phyloP scores from a whole-genome alignment of 2,113 vertebrate genomes.

The Callopanchax toddi region DNA sequence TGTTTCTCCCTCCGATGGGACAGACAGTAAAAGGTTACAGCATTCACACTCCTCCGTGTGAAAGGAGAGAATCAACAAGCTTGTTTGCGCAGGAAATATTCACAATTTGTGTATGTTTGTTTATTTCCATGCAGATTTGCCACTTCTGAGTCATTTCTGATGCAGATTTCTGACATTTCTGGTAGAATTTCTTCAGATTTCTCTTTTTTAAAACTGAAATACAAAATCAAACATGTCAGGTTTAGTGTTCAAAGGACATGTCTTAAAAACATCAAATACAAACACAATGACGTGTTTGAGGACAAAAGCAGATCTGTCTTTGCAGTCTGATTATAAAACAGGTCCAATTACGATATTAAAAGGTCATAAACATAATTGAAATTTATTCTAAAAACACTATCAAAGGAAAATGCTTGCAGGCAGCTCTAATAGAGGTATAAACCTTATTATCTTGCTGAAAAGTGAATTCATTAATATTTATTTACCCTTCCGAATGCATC shows the following conservation, averaged over 20 bases:
- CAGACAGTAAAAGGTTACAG: constrained; percentile 47
- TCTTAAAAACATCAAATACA: too few relatives aligned
- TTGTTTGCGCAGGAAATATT: constrained; percentile 6
- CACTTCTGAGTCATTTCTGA: constrained; percentile 21
- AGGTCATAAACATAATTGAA: constrained; percentile 21
- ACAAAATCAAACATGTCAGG: too few relatives aligned
- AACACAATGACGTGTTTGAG: neutral
- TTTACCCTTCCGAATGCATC: neutral
- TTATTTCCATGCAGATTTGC: constrained; percentile 41
- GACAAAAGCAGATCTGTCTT: neutral
- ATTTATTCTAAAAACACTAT: neutral
- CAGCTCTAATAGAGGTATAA: neutral
- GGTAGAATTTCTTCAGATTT: too few relatives aligned
- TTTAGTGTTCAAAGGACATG: neutral
- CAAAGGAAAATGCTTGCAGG: neutral
- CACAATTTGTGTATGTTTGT: neutral
- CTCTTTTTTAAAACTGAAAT: too few relatives aligned
- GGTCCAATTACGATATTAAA: neutral
- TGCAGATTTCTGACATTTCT: constrained; percentile 5
- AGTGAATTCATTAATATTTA: neutral
- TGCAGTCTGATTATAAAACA: neutral
- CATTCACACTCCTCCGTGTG: constrained; percentile 44
- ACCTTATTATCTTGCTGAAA: neutral
- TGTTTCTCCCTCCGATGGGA: constrained; percentile 56
- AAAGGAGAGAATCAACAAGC: constrained; percentile 40